Evolutionary conservation across 1,140 invertebrate genomes (phyloP).

Genomic region (Drosophila equinoxialis): DNA sequence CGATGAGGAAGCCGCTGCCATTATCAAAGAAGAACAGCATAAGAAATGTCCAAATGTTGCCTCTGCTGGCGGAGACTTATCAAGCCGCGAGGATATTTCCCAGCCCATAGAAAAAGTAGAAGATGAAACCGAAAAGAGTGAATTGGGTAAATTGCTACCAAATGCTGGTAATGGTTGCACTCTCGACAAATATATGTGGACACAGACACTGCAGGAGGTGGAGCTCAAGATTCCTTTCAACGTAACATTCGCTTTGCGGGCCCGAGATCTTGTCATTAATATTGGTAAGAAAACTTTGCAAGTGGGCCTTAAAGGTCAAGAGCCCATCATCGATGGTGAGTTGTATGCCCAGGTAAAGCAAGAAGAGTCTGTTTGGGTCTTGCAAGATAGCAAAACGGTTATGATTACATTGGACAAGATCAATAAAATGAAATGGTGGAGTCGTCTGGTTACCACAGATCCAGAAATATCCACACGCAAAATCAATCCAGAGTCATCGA

Average conservation of each 20-base stretch:
- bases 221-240: conserved; percentile 95
- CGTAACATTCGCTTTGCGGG: conserved; percentile 89
- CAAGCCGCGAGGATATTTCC: conserved; percentile 56
- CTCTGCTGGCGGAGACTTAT: conserved; percentile 35
- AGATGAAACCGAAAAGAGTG: conserved; percentile 91
- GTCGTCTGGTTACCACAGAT: conserved; percentile 93
- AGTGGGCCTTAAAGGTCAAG: conserved; percentile 95
- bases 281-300: conserved; percentile 93
- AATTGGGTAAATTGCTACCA: conserved; percentile 95
- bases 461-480: conserved; percentile 99
- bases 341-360: conserved; percentile 95
- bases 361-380: conserved; percentile 98
- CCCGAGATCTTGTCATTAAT: conserved; percentile 92
- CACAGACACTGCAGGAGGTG: conserved; percentile 97
- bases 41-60: conserved; percentile 69
- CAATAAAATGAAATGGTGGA: conserved; percentile 99
- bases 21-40: conserved; percentile 88
- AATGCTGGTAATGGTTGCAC: conserved; percentile 98
- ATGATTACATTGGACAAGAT: conserved; percentile 95
- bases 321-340: conserved; percentile 95
- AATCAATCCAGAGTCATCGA: conserved; percentile 99
- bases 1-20: conserved; percentile 94
- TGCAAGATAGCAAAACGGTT: conserved; percentile 95
- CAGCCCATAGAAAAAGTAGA: conserved; percentile 82
- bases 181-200: conserved; percentile 97